Base-by-base conservation (phyloP, 2,888 invertebrate species). In the Tiliacea citrago region DNA sequence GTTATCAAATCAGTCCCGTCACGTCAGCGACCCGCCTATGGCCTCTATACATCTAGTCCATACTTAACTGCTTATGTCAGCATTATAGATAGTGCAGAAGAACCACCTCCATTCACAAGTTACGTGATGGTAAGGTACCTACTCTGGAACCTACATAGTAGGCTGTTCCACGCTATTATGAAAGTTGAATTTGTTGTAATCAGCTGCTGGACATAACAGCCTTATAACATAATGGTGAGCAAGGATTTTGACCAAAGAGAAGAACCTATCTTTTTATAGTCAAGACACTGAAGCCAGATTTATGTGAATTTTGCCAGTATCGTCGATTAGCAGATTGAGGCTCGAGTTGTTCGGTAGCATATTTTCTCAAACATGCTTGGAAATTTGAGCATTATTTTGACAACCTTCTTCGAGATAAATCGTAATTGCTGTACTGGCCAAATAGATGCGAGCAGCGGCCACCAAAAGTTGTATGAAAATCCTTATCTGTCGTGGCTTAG, bases 21-120 rank as follows among this genome's bases (percentile, higher is more conserved):
- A 67, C 68, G 68, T 70, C 21, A 24, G 18, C 55, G 60, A 60
- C 73, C 77, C 77, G 60, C 69, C 60, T 21, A 42, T 62, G 68
- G 72, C 78, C 81, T 84, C 78, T 51, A 35, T 73, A 45, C 47
- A 58, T 42, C 57, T 57, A 78, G 42, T 45, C 58, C 68, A 74
- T 68, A 70, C 65, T 39, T 60, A 60, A 55, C 58, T 73, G 57
- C 16, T 24, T 61, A 9, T n/a, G 60, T 24, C 7, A 42, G 53
- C n/a, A 55, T 45, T 55, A n/a, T 5, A 47, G 47, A 18, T 51
- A n/a, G 1, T 9, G 9, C 74, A 68, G 81, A 82, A 82, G 68
- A 13, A 12, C 51, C 51, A 62, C n/a, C 12, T 57, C 9, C 0
- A 4, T 39, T 9, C 2, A 39, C 2, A 16, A 2, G 24, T 39